Evolutionary conservation across 1,140 invertebrate species (phyloP), one percentile per base, ranked within the genome.

Genomic region (Pseudomyrmex concolor): DNA sequence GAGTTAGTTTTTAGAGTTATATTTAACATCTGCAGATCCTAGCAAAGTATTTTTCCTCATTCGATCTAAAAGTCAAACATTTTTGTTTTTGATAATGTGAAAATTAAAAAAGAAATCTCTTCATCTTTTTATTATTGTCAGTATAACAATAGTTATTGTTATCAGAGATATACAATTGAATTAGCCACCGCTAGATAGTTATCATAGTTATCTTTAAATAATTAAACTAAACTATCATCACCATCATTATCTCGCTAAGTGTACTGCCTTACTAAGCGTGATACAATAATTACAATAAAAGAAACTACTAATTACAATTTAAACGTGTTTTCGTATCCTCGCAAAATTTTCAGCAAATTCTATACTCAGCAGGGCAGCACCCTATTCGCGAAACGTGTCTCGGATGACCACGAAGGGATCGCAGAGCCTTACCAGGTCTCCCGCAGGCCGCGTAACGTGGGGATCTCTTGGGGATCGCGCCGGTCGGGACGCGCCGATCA

Each of bases 401-500:
- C 4, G 17, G 9, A 67, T 15, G 1, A 77, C 10, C 1, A 43
- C 2, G 45, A 22, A 64, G 51, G 22, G 22, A 70, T 63, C 34
- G 2, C n/a, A 54, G 54, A 81, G 57, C 51, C 68, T 89, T 88
- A 89, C 86, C 86, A 54, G 62, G 50, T 74, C 67, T 86, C 48
- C 48, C 51, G 73, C 25, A 63, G 70, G 50, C 63, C 55, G 55
- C 60, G 86, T 90, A 89, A 89, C 83, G 85, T 88, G 81, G 89
- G 87, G 87, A 91, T 90, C 89, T 87, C 88, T 25, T 59, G 84
- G 82, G 34, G 5, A 34, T 73, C 86, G 87, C 81, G 86, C 85
- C 81, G 77, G 80, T 89, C 78, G 87, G 54, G 85, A 88, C 87
- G 86, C 86, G 84, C 34, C 87, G 90, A 91, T 92, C 92, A 92